Percentiles rank a stretch among this genome's conserved stretches.
Evolutionary conservation across 1,140 invertebrate species (phyloP).

Genomic region (Pantala flavescens): DNA sequence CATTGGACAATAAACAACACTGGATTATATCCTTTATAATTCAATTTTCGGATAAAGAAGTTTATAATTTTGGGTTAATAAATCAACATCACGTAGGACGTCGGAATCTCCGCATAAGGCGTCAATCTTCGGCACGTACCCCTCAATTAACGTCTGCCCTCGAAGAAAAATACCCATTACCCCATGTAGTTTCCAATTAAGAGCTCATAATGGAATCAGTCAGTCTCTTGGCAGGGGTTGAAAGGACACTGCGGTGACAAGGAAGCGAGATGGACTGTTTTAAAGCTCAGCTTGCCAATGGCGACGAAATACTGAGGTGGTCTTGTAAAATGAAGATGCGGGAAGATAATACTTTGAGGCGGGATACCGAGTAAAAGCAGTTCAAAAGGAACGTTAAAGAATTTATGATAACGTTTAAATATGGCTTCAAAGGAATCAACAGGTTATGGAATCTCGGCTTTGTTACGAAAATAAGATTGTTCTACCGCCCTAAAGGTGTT

Average conservation of each 20-base stretch:
- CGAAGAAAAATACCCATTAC: too few relatives aligned
- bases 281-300: background rate
- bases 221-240: background rate
- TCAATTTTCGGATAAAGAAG: too few relatives aligned
- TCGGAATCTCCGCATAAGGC: too few relatives aligned
- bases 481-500: background rate
- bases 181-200: slow-evolving; percentile 1
- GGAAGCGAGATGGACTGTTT: background rate
- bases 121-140: too few relatives aligned
- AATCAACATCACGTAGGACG: too few relatives aligned
- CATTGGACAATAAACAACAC: too few relatives aligned
- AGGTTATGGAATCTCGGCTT: background rate
- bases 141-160: too few relatives aligned
- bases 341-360: too few relatives aligned
- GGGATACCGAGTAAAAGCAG: background rate
- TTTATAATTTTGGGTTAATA: too few relatives aligned
- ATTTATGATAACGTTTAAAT: slow-evolving; percentile 24
- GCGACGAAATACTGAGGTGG: background rate
- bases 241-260: background rate
- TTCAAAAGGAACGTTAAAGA: background rate
- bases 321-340: too few relatives aligned
- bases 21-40: too few relatives aligned
- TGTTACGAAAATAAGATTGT: slow-evolving; percentile 11
- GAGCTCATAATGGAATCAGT: slow-evolving; percentile 1
- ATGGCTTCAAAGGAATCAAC: slow-evolving; percentile 29